Evolutionary conservation across 2,888 invertebrate genomes (phyloP).

Genomic region (Ectemnius cavifrons): DNA sequence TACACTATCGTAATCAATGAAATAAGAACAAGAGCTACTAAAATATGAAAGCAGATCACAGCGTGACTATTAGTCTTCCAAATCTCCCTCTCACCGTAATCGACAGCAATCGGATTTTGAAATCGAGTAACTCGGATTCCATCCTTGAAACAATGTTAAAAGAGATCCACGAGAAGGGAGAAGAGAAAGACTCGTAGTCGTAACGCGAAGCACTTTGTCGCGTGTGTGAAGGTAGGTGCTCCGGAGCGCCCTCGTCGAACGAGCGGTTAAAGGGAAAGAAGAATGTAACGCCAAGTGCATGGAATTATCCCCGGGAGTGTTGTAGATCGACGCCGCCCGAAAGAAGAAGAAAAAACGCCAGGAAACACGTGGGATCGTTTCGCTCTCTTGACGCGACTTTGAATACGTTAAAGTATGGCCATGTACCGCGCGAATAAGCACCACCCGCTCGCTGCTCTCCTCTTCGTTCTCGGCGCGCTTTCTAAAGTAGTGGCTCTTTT

Average conservation of each 20-base stretch:
- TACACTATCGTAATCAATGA: too few species aligned
- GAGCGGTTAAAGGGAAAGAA: slow-evolving; percentile 42
- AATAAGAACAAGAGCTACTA: too few species aligned
- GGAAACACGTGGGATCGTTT: slow-evolving; percentile 61
- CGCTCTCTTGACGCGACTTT: slow-evolving; percentile 62
- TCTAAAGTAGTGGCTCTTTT: too few species aligned
- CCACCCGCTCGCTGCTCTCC: too few species aligned
- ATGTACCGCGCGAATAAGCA: slow-evolving; percentile 35
- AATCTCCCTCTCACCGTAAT: too few species aligned
- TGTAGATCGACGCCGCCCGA: slow-evolving; percentile 60
- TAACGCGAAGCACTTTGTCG: slow-evolving; percentile 61
- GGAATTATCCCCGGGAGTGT: slow-evolving; percentile 75
- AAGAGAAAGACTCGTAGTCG: slow-evolving; percentile 16
- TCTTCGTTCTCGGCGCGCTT: too few species aligned
- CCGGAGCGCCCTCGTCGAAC: slow-evolving; percentile 21
- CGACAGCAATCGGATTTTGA: too few species aligned
- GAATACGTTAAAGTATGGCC: slow-evolving; percentile 56
- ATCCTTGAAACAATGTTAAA: not conserved
- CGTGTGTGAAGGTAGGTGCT: slow-evolving; percentile 12
- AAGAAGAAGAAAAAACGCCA: slow-evolving; percentile 22
- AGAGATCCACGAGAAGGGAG: not conserved
- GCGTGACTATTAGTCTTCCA: too few species aligned
- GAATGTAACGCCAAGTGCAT: slow-evolving; percentile 65
- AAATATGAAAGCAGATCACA: too few species aligned
- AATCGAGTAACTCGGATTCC: not conserved